Evolutionary conservation across 2,797 vertebrate species (phyloP).

Genomic region (Apogon talboti): DNA sequence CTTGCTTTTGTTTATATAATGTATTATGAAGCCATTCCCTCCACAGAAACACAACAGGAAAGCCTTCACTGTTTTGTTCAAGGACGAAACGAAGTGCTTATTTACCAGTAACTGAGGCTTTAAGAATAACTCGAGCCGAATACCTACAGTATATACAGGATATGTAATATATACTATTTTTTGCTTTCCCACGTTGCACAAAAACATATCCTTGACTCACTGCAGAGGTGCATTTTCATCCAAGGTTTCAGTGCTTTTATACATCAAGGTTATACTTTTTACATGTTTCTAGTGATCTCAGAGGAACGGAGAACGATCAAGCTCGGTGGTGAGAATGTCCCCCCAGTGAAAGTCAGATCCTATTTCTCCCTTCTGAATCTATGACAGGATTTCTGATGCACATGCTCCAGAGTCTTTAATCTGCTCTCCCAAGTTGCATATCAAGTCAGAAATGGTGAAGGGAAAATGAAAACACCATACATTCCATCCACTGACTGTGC

Average conservation of each 20-base stretch:
- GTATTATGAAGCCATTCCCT: background rate
- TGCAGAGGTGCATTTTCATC: slow-evolving; percentile 32
- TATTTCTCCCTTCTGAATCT: slow-evolving; percentile 46
- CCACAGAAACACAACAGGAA: background rate
- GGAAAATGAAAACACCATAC: slow-evolving; percentile 30
- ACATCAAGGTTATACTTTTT: slow-evolving; percentile 45
- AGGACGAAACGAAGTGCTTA: background rate
- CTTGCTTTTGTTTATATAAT: background rate
- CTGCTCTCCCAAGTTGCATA: slow-evolving; percentile 52
- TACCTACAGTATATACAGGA: background rate
- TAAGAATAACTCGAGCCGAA: background rate
- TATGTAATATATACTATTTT: background rate
- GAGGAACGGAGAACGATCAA: slow-evolving; percentile 23
- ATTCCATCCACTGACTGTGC: slow-evolving; percentile 38
- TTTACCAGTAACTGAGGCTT: background rate
- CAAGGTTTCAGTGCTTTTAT: slow-evolving; percentile 38
- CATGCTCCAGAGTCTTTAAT: slow-evolving; percentile 60
- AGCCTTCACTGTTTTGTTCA: background rate
- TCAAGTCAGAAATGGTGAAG: slow-evolving; percentile 54
- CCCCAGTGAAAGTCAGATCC: slow-evolving; percentile 50
- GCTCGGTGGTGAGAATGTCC: slow-evolving; percentile 27
- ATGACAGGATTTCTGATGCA: slow-evolving; percentile 49
- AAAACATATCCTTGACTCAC: slow-evolving; percentile 3
- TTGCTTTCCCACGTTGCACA: background rate
- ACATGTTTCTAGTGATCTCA: slow-evolving; percentile 36